Evolutionary conservation across 2,113 vertebrate genomes (phyloP).

Genomic region (Podarcis raffonei): DNA sequence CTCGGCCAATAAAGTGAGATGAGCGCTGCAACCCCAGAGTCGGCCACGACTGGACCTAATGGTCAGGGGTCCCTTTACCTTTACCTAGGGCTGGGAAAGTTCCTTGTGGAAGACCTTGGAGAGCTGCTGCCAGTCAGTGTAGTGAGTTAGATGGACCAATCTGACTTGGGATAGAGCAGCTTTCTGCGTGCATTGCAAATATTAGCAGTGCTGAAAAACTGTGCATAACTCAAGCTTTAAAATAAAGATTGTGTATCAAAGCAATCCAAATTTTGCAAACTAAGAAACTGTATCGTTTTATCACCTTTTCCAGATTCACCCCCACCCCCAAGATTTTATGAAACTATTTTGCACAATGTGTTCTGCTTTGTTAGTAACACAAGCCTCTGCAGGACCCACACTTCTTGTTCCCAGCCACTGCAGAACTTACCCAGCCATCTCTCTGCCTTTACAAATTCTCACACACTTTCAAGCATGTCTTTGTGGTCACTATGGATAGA

Average conservation of each 20-base stretch:
- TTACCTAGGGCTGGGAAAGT: background rate
- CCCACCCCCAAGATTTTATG: background rate
- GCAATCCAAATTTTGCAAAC: background rate
- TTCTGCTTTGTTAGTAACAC: background rate
- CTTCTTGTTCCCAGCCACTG: background rate
- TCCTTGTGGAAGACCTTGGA: background rate
- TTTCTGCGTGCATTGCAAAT: background rate
- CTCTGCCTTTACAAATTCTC: background rate
- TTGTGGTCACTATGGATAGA: background rate
- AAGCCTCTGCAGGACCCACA: background rate
- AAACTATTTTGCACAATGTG: background rate
- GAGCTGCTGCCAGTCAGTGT: background rate
- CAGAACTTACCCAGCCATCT: background rate
- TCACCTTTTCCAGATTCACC: background rate
- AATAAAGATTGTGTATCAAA: background rate
- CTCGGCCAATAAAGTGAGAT: no score
- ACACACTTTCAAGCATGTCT: background rate
- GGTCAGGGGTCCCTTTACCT: no score
- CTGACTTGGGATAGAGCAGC: background rate
- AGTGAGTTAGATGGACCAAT: background rate
- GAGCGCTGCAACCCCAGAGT: no score
- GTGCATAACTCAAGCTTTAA: background rate
- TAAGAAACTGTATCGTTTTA: background rate
- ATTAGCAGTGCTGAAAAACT: background rate
- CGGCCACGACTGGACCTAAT: no score